A percentile compares a stretch with the other conserved stretches of the same genome.
Conservation (phyloP, 2,797 vertebrate genomes). For the Propithecus perrieri region DNA sequence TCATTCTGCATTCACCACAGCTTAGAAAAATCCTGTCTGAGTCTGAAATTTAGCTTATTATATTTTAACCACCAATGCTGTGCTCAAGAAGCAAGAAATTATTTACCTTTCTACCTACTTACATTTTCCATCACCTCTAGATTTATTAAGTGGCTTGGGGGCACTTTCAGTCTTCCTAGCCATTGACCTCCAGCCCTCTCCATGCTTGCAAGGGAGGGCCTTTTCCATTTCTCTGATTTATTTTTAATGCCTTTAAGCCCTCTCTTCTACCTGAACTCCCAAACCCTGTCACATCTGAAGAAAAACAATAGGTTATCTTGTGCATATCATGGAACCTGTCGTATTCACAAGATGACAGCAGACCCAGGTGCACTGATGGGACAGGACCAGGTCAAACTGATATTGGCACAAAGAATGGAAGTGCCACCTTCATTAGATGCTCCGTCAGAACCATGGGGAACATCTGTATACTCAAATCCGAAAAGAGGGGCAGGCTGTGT, state of each 20-base stretch:
- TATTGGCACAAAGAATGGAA: neutral
- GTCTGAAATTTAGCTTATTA: slow-evolving; percentile 60
- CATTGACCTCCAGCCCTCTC: slow-evolving; percentile 44
- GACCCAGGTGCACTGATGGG: neutral
- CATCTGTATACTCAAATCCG: neutral
- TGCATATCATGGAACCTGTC: neutral
- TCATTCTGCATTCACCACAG: slow-evolving; percentile 16
- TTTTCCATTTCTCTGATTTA: slow-evolving; percentile 44
- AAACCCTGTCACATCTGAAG: neutral
- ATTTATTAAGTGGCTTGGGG: slow-evolving; percentile 57
- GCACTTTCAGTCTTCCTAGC: slow-evolving; percentile 52
- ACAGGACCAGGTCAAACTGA: neutral
- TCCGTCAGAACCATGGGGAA: neutral
- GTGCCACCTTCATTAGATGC: neutral
- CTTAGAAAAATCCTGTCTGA: slow-evolving; percentile 29
- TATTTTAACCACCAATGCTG: slow-evolving; percentile 34
- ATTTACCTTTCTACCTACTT: slow-evolving; percentile 10
- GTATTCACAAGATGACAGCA: neutral
- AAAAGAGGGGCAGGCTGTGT: neutral
- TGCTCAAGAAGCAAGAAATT: slow-evolving; percentile 65
- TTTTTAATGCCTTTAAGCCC: slow-evolving; percentile 20
- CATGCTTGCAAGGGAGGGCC: neutral
- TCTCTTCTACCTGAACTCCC: neutral
- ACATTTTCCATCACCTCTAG: slow-evolving; percentile 1
- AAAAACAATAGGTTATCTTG: neutral